Evolutionary conservation across 1,140 invertebrate genomes (phyloP).

Genomic region (Meteorus sp.): DNA sequence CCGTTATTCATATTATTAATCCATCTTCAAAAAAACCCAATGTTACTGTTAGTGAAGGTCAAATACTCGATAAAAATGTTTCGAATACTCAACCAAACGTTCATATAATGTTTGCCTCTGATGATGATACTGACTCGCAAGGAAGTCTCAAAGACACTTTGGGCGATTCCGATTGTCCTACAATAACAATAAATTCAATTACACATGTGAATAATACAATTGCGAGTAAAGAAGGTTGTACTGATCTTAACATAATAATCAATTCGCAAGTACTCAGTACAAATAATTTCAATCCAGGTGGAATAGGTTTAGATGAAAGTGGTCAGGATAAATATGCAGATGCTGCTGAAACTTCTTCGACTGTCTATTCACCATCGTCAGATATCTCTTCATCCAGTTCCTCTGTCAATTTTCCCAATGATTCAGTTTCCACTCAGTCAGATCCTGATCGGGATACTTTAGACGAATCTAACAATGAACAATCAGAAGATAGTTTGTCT

Average conservation of each 20-base stretch:
- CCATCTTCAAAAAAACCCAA: slow-evolving; percentile 36
- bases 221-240: slow-evolving; percentile 54
- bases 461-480: not conserved
- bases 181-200: slow-evolving; percentile 53
- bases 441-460: slow-evolving; percentile 24
- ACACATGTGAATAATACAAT: slow-evolving; percentile 54
- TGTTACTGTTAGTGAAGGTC: slow-evolving; percentile 33
- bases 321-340: slow-evolving; percentile 31
- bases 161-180: slow-evolving; percentile 43
- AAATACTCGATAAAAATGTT: slow-evolving; percentile 13
- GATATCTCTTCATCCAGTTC: not conserved
- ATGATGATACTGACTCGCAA: slow-evolving; percentile 30
- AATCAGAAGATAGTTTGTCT: slow-evolving; percentile 2
- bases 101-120: slow-evolving; percentile 48
- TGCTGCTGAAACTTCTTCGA: not conserved
- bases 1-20: slow-evolving; percentile 50
- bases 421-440: not conserved
- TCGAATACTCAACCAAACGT: slow-evolving; percentile 43
- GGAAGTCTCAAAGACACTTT: not conserved
- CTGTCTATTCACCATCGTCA: not conserved
- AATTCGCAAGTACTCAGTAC: slow-evolving; percentile 54
- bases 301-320: not conserved
- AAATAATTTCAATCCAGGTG: slow-evolving; percentile 36
- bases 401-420: not conserved
- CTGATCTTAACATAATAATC: slow-evolving; percentile 56